Percentiles rank a stretch among this genome's conserved stretches.
These are phyloP conservation scores for Scaptomyza flava DNA, from an alignment of 2,888 invertebrate species.

Conservation along the genomic window DNA sequence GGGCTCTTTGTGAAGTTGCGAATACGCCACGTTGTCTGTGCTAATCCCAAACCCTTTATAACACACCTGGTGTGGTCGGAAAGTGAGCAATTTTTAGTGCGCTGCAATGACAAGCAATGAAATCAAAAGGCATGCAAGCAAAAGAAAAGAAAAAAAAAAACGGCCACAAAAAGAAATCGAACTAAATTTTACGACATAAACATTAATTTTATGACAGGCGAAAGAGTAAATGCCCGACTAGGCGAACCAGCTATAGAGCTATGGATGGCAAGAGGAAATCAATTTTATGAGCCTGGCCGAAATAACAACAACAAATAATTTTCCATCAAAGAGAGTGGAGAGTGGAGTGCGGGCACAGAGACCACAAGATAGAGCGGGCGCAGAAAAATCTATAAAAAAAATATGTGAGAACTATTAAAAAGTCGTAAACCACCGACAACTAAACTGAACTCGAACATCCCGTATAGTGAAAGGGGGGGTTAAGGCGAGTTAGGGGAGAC, in stretches of 20 bases:
- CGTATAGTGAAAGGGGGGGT: not conserved
- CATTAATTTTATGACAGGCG: slow-evolving; percentile 81
- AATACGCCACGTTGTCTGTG: slow-evolving; percentile 47
- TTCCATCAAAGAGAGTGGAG: slow-evolving; percentile 48
- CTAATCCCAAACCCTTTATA: slow-evolving; percentile 55
- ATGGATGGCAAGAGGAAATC: slow-evolving; percentile 66
- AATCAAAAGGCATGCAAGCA: slow-evolving; percentile 57
- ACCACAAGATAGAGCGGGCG: slow-evolving; percentile 58
- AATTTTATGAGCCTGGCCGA: slow-evolving; percentile 78
- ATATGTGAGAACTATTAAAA: slow-evolving; percentile 83
- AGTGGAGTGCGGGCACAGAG: slow-evolving; percentile 4
- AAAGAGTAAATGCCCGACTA: slow-evolving; percentile 53
- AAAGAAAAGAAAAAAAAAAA: slow-evolving; percentile 12
- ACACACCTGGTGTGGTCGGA: slow-evolving; percentile 72
- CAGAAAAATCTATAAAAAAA: slow-evolving; percentile 73
- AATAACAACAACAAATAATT: slow-evolving; percentile 67
- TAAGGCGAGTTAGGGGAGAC: slow-evolving; percentile 4
- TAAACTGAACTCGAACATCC: slow-evolving; percentile 33
- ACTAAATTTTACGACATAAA: slow-evolving; percentile 80
- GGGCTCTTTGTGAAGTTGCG: slow-evolving; percentile 33
- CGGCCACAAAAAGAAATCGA: slow-evolving; percentile 67
- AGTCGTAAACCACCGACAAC: slow-evolving; percentile 74
- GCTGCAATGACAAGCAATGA: slow-evolving; percentile 56
- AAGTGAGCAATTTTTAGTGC: slow-evolving; percentile 37
- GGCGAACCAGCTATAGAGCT: slow-evolving; percentile 7